These are phyloP conservation scores for Apamea anceps DNA, from an alignment of 2,888 invertebrate genomes.

Conservation along the genomic window DNA sequence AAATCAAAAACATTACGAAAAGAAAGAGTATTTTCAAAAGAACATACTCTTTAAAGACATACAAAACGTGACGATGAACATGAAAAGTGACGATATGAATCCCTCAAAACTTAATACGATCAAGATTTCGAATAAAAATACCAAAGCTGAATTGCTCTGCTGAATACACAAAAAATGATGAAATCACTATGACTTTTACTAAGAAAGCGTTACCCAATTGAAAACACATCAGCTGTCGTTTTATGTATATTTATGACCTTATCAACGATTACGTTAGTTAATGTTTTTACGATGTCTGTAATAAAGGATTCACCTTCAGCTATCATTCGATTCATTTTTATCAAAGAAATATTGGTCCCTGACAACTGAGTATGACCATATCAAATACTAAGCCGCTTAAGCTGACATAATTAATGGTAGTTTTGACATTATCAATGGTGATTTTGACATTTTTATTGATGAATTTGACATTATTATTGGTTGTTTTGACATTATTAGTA, in stretches of 20 bases:
- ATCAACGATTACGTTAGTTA: constrained; percentile 39
- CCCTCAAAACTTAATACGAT: too few relatives aligned
- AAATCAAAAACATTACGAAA: too few relatives aligned
- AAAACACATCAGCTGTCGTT: constrained; percentile 16
- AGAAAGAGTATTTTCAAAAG: too few relatives aligned
- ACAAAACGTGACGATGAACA: too few relatives aligned
- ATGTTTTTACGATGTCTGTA: constrained; percentile 28
- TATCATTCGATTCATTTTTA: constrained; percentile 13
- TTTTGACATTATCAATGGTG: too few relatives aligned
- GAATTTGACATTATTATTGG: too few relatives aligned
- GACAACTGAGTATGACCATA: background rate
- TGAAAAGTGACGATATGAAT: too few relatives aligned
- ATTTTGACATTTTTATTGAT: too few relatives aligned
- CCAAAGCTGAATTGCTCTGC: background rate
- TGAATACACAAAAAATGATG: background rate
- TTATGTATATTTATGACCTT: constrained; percentile 25
- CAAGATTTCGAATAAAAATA: background rate
- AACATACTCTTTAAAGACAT: too few relatives aligned
- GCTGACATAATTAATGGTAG: too few relatives aligned
- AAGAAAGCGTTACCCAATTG: background rate
- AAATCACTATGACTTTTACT: background rate
- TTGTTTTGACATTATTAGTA: too few relatives aligned
- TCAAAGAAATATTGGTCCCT: background rate
- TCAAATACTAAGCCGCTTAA: too few relatives aligned
- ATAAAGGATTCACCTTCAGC: constrained; percentile 37